phyloP scores from a whole-genome alignment of 2,113 vertebrate genomes.

The Equus przewalskii region DNA sequence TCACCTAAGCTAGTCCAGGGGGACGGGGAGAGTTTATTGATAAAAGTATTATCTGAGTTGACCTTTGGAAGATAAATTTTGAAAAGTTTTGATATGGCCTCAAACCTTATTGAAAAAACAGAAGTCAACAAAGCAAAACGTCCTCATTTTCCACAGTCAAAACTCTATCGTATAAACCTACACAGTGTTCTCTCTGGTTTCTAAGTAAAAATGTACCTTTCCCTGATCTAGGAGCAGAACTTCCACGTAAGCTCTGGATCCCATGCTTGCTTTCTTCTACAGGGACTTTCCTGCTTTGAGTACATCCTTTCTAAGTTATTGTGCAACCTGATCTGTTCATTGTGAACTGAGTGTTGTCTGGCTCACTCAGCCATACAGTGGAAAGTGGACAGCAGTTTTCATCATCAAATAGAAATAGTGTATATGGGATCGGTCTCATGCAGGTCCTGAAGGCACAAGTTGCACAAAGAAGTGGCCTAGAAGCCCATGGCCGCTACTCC shows the following conservation, averaged over 20 bases:
- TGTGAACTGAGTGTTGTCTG: not conserved
- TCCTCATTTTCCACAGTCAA: not conserved
- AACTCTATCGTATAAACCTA: not conserved
- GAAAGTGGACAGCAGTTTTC: not conserved
- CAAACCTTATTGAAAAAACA: not conserved
- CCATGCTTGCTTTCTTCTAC: not conserved
- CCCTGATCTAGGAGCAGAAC: not conserved
- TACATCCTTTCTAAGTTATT: not conserved
- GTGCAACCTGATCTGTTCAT: not conserved
- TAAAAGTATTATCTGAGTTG: not conserved
- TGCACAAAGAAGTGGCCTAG: not conserved
- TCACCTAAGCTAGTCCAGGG: not conserved
- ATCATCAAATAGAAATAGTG: not conserved
- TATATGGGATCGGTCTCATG: not conserved
- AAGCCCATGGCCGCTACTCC: too few relatives aligned
- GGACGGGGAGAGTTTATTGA: not conserved
- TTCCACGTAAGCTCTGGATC: not conserved
- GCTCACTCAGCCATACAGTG: not conserved
- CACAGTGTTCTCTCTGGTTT: not conserved
- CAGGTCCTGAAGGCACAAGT: not conserved
- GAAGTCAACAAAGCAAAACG: not conserved
- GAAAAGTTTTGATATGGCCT: not conserved
- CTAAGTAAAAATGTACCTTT: not conserved
- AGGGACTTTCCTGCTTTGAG: not conserved
- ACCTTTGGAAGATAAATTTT: not conserved